phyloP scores from a whole-genome alignment of 2,888 invertebrate genomes.

The Tridacna gigas region DNA sequence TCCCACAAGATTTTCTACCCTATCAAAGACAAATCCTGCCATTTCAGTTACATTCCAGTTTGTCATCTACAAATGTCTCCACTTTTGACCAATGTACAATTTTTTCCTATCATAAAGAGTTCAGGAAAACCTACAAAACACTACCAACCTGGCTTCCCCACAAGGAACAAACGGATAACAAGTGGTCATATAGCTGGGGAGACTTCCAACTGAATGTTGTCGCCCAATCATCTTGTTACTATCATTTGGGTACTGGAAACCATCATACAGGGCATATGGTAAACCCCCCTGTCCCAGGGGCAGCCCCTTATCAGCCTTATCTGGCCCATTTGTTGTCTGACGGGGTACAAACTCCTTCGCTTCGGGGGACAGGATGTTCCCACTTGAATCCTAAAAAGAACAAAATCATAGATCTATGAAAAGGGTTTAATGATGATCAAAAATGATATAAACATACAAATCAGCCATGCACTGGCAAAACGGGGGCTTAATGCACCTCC shows the following conservation, averaged over 20 bases:
- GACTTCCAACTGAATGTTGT: slow-evolving; percentile 58
- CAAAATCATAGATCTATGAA: not conserved
- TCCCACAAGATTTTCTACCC: not conserved
- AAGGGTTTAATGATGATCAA: not conserved
- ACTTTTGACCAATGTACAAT: too few relatives aligned
- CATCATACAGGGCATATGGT: slow-evolving; percentile 28
- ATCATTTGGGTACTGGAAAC: slow-evolving; percentile 31
- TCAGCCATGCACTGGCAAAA: too few relatives aligned
- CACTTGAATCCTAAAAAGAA: slow-evolving; percentile 28
- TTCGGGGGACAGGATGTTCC: slow-evolving; percentile 59
- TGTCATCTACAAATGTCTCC: too few relatives aligned
- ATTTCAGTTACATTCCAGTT: too few relatives aligned
- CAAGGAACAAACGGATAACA: slow-evolving; percentile 81
- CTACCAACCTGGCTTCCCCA: slow-evolving; percentile 36
- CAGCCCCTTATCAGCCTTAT: not conserved
- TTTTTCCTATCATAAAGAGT: too few relatives aligned
- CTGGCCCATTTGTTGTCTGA: slow-evolving; percentile 23
- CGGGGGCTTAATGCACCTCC: too few relatives aligned
- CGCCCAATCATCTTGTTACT: not conserved
- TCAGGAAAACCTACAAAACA: not conserved
- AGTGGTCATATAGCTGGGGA: slow-evolving; percentile 80
- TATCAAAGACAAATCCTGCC: too few relatives aligned
- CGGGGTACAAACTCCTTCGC: slow-evolving; percentile 64
- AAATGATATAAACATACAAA: not conserved
- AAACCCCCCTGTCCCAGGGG: slow-evolving; percentile 27